phyloP scores from a whole-genome alignment of 2,888 invertebrate species.

The Macaria notata region DNA sequence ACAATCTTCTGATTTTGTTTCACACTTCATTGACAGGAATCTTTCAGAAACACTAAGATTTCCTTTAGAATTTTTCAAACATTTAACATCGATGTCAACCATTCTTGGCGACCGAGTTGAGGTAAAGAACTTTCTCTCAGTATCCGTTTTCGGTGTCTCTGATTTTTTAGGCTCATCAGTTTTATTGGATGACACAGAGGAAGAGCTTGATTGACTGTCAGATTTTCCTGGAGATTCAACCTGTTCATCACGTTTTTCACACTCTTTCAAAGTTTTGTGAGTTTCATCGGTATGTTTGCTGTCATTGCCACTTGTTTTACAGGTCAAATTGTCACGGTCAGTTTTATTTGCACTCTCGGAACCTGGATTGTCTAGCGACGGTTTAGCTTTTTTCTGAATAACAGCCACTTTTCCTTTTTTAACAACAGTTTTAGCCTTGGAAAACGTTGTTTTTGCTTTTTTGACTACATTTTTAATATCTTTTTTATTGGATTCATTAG shows the following conservation, averaged over 20 bases:
- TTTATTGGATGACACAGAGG: slow-evolving; percentile 21
- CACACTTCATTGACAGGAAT: slow-evolving; percentile 68
- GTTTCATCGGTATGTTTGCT: slow-evolving; percentile 27
- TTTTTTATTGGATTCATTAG: slow-evolving; percentile 69
- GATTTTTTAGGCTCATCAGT: slow-evolving; percentile 32
- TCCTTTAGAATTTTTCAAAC: slow-evolving; percentile 73
- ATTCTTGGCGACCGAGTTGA: slow-evolving; percentile 69
- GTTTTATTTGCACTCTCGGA: slow-evolving; percentile 12
- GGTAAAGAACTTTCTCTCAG: slow-evolving; percentile 74
- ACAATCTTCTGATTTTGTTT: slow-evolving; percentile 61
- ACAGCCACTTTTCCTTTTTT: slow-evolving; percentile 49
- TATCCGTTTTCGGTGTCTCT: slow-evolving; percentile 64
- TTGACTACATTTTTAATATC: slow-evolving; percentile 61
- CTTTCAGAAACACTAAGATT: slow-evolving; percentile 71
- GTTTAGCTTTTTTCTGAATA: slow-evolving; percentile 55
- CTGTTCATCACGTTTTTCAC: slow-evolving; percentile 31
- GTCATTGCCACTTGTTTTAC: slow-evolving; percentile 29
- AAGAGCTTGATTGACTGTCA: slow-evolving; percentile 32
- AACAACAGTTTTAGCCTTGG: slow-evolving; percentile 56
- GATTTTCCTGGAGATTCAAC: slow-evolving; percentile 34
- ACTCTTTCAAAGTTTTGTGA: slow-evolving; percentile 10
- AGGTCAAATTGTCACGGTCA: background rate
- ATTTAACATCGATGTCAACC: slow-evolving; percentile 75
- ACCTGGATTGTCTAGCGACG: slow-evolving; percentile 31
- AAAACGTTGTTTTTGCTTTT: slow-evolving; percentile 51